phyloP scores from a whole-genome alignment of 2,888 invertebrate genomes.

The Embidobia sp. region DNA sequence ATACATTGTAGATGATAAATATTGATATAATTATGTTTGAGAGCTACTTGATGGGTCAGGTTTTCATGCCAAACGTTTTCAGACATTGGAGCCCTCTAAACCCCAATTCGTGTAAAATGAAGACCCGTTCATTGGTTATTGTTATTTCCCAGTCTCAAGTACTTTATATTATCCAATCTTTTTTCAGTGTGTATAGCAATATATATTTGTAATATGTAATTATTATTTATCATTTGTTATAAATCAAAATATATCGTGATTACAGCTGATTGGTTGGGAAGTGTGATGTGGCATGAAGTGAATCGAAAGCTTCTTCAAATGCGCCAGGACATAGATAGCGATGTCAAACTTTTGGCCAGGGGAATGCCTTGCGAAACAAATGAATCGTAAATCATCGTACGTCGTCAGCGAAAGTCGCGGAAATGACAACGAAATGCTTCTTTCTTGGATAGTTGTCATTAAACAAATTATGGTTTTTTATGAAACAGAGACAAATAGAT shows the following conservation, averaged over 20 bases:
- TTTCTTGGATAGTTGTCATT: constrained; percentile 21
- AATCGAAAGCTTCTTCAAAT: constrained; percentile 72
- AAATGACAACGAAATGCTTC: constrained; percentile 32
- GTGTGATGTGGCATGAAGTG: constrained; percentile 70
- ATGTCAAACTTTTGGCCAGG: constrained; percentile 77
- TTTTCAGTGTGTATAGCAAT: background rate
- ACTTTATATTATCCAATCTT: too few species aligned
- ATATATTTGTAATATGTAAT: background rate
- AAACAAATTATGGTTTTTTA: constrained; percentile 40
- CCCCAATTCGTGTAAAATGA: too few species aligned
- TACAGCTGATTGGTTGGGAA: constrained; percentile 71
- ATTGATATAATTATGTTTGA: too few species aligned
- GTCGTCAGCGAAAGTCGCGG: background rate
- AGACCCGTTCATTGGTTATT: too few species aligned
- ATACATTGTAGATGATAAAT: too few species aligned
- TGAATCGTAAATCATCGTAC: constrained; percentile 9
- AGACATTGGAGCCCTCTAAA: too few species aligned
- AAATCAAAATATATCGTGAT: too few species aligned
- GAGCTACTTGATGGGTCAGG: too few species aligned
- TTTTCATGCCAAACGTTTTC: too few species aligned
- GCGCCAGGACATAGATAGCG: constrained; percentile 76
- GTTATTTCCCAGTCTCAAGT: too few species aligned
- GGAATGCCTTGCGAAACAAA: constrained; percentile 27
- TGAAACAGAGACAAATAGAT: constrained; percentile 4
- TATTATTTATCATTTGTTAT: background rate